Evolutionary conservation across 2,888 invertebrate species (phyloP).

Genomic region (Malacosoma neustria): DNA sequence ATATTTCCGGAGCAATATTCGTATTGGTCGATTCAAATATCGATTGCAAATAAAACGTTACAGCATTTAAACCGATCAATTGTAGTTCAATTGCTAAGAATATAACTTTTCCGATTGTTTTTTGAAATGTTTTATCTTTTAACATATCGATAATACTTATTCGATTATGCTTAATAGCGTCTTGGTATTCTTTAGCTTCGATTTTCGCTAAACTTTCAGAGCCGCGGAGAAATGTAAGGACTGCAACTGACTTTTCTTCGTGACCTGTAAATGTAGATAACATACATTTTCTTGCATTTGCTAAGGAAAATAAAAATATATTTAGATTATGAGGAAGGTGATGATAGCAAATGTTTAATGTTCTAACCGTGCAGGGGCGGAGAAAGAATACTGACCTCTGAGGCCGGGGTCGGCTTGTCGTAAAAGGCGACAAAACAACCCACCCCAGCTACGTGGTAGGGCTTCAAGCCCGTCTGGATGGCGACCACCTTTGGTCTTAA

Average conservation of each 20-base stretch:
- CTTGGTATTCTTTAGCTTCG: conserved; percentile 22
- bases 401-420: no score
- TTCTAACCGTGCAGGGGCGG: no score
- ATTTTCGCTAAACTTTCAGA: conserved; percentile 14
- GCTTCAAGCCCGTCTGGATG: no score
- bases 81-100: conserved; percentile 22
- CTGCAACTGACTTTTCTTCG: conserved; percentile 17
- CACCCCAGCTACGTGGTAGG: no score
- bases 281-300: neutral
- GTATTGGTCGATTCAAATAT: conserved; percentile 31
- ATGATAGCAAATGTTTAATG: no score
- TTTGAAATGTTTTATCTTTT: conserved; percentile 21
- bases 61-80: conserved; percentile 27
- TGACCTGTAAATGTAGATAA: conserved; percentile 14
- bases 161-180: conserved; percentile 10
- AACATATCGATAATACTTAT: conserved; percentile 15
- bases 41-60: conserved; percentile 30
- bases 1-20: conserved; percentile 23
- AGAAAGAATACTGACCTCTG: no score
- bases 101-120: conserved; percentile 19
- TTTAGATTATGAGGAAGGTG: no score
- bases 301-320: neutral
- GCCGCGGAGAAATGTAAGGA: conserved; percentile 17
- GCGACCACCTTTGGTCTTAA: no score
- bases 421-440: no score